phyloP scores from a whole-genome alignment of 2,113 vertebrate genomes.

The Calidris pygmaea region DNA sequence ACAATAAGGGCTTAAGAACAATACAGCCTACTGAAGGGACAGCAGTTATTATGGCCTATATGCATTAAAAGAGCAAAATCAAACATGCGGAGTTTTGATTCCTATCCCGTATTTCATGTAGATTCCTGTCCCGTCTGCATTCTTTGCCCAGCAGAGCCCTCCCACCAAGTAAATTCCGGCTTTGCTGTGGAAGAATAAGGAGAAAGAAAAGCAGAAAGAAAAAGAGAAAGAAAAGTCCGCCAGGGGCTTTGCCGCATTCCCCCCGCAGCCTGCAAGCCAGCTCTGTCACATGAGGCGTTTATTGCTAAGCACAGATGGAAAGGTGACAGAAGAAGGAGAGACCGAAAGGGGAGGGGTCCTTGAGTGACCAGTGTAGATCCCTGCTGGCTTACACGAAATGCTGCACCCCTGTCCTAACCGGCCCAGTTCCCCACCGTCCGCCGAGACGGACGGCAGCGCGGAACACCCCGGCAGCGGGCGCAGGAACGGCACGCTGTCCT shows the following conservation, averaged over 20 bases:
- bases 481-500: rapidly evolving
- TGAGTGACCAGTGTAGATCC: not conserved
- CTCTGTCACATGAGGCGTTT: not conserved
- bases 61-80: not conserved
- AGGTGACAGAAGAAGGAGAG: not conserved
- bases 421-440: not conserved
- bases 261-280: not conserved
- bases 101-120: not conserved
- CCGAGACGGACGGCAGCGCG: not conserved
- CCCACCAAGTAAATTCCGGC: not conserved
- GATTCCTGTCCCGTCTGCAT: not conserved
- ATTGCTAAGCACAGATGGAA: not conserved
- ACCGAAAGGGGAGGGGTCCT: not conserved
- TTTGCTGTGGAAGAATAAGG: not conserved
- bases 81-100: not conserved
- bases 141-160: not conserved
- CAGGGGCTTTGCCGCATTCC: not conserved
- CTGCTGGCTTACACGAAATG: not conserved
- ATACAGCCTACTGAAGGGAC: not conserved
- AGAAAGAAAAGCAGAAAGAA: not conserved
- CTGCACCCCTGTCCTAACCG: not conserved
- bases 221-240: not conserved
- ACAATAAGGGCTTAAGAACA: not conserved
- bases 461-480: rapidly evolving
- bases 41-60: not conserved